Percentiles rank a stretch among this genome's conserved stretches.
Evolutionary conservation across 1,140 invertebrate genomes (phyloP).

Genomic region (Heliothis subflexa): DNA sequence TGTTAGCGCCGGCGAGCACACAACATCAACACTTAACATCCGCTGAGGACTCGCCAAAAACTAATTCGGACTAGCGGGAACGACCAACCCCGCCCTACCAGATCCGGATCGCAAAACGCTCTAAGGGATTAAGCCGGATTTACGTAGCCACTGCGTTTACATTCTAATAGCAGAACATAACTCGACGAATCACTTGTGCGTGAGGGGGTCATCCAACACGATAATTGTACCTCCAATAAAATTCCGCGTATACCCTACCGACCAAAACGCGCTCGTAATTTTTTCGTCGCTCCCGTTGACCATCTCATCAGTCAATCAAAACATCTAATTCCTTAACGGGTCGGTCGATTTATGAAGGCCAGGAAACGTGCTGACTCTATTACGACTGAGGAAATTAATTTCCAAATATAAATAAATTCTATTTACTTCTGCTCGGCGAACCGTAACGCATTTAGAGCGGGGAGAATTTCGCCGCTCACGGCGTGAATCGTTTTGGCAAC

Average conservation of each 20-base stretch:
- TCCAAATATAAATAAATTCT: slow-evolving; percentile 83
- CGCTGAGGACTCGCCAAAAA: slow-evolving; percentile 59
- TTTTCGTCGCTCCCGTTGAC: not conserved
- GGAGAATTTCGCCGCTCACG: slow-evolving; percentile 67
- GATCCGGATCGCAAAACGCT: slow-evolving; percentile 55
- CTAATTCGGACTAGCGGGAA: slow-evolving; percentile 58
- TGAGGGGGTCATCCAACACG: not conserved
- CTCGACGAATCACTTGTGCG: slow-evolving; percentile 41
- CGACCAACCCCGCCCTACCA: slow-evolving; percentile 10
- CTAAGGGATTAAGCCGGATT: slow-evolving; percentile 56
- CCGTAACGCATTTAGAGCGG: slow-evolving; percentile 79
- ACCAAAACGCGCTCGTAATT: not conserved
- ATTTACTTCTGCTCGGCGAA: slow-evolving; percentile 80
- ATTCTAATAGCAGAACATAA: slow-evolving; percentile 47
- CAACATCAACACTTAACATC: slow-evolving; percentile 69
- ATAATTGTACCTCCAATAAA: not conserved
- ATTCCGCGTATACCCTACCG: not conserved
- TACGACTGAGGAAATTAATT: slow-evolving; percentile 81
- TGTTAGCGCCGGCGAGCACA: slow-evolving; percentile 67
- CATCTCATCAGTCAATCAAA: slow-evolving; percentile 38
- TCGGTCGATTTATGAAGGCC: slow-evolving; percentile 63
- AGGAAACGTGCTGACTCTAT: slow-evolving; percentile 69
- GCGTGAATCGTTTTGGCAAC: slow-evolving; percentile 78
- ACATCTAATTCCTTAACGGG: slow-evolving; percentile 58
- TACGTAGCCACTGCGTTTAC: slow-evolving; percentile 51